A percentile compares a stretch with the other conserved stretches of the same genome.
Conservation (phyloP, 2,113 vertebrate species). For the Pelecanus crispus region DNA sequence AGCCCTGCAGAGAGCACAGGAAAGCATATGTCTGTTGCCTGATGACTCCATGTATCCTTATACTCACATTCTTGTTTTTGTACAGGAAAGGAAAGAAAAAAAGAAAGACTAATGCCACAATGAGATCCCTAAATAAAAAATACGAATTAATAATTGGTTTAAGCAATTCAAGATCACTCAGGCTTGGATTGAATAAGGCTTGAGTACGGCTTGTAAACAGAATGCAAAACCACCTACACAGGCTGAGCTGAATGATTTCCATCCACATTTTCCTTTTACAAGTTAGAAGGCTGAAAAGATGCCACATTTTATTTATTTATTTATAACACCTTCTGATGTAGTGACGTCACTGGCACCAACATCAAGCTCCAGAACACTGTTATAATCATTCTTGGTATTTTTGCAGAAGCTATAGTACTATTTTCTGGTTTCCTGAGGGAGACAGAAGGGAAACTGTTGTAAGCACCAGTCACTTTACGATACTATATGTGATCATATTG, state of each 20-base stretch:
- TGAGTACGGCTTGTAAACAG: not conserved
- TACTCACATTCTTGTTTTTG: not conserved
- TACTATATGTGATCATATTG: not conserved
- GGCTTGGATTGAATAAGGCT: not conserved
- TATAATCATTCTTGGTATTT: not conserved
- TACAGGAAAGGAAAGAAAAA: not conserved
- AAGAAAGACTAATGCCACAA: not conserved
- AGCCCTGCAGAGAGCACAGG: conserved; percentile 42
- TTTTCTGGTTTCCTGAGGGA: not conserved
- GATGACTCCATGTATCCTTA: conserved; percentile 15
- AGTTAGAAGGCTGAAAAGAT: not conserved
- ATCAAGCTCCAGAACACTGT: not conserved
- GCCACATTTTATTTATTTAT: not conserved
- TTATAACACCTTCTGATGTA: not conserved
- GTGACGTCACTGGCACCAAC: not conserved
- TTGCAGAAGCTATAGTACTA: not conserved
- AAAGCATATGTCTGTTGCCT: conserved; percentile 34
- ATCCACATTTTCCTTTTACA: not conserved
- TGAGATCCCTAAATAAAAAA: conserved; percentile 14
- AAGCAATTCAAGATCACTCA: conserved; percentile 10
- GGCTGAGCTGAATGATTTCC: not conserved
- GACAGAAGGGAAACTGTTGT: not conserved
- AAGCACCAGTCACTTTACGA: not conserved
- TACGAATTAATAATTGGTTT: conserved; percentile 35
- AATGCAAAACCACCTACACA: not conserved